Evolutionary conservation across 2,888 invertebrate genomes (phyloP), one percentile per base, ranked within the genome.

Genomic region (Acrobeloides nanus): DNA sequence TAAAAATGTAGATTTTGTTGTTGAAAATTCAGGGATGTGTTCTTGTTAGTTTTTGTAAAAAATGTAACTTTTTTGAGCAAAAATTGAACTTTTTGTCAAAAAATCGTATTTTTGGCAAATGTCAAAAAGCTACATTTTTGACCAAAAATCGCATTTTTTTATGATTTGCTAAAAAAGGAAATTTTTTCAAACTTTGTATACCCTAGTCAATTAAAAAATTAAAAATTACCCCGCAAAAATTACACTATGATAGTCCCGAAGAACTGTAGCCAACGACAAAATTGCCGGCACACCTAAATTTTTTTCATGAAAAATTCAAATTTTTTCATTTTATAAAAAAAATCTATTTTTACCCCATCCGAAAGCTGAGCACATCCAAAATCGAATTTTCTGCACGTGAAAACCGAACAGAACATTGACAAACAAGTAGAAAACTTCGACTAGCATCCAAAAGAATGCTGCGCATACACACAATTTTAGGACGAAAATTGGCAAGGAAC

Each of bases 371-470:
- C 75, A 76, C 47, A 74, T 68, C 68, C 73, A 72, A 42, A 72
- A 69, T 27, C 61, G 56, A 21, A 76, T 68, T 37, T 66, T 70
- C 24, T 74, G 70, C 4, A 73, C 68, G 3, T 72, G 68, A 48
- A 73, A 75, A 0, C 75, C 72, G 72, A 73, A 74, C 18, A 75
- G 73, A 34, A 76, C 71, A 37, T 74, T 73, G 37, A 74, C 66
- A 55, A 74, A 74, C 4, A 76, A 66, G 51, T 75, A 76, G 1
- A 75, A 57, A 1, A 76, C 75, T 49, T 77, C 77, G 18, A 66
- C 60, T 68, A 92, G 84, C 92, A 93, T 93, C 92, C 92, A 93
- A 79, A 90, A 92, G 80, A 90, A 92, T 74, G 89, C 90, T 17
- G 90, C 89, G 68, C 88, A 81, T 73, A 87, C 86, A 72, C 89